A percentile compares a stretch with the other conserved stretches of the same genome.
phyloP scores from a whole-genome alignment of 2,797 vertebrate species.

The Fratercula arctica region DNA sequence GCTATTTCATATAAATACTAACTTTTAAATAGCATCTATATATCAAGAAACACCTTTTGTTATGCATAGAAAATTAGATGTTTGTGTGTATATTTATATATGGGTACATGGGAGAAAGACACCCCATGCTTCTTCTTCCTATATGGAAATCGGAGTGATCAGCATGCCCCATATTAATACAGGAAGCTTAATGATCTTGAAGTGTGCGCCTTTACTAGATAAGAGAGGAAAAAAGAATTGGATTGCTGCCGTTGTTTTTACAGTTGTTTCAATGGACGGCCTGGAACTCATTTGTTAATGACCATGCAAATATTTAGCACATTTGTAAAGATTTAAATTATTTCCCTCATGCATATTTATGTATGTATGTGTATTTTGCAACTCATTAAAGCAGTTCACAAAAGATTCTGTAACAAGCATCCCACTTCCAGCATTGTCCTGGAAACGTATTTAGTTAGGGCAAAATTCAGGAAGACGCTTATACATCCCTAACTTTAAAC shows the following conservation, averaged over 20 bases:
- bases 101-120: not conserved
- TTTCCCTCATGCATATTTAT: conserved; percentile 69
- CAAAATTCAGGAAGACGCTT: not conserved
- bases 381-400: conserved; percentile 49
- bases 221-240: not conserved
- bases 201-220: not conserved
- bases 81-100: not conserved
- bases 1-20: not conserved
- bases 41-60: not conserved
- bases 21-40: not conserved
- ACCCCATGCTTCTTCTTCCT: not conserved
- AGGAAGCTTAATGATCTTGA: not conserved
- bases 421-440: not conserved
- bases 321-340: conserved; percentile 63
- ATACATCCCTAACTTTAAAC: not conserved
- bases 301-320: conserved; percentile 48
- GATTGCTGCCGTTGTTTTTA: conserved; percentile 14
- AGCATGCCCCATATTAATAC: not conserved
- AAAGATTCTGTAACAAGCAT: conserved; percentile 40
- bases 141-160: not conserved
- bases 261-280: conserved; percentile 30
- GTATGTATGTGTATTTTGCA: conserved; percentile 5
- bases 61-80: not conserved
- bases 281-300: conserved; percentile 57
- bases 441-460: not conserved